A percentile compares a stretch with the other conserved stretches of the same genome.
phyloP scores from a whole-genome alignment of 2,888 invertebrate genomes.

The Sinotaia quadrata region DNA sequence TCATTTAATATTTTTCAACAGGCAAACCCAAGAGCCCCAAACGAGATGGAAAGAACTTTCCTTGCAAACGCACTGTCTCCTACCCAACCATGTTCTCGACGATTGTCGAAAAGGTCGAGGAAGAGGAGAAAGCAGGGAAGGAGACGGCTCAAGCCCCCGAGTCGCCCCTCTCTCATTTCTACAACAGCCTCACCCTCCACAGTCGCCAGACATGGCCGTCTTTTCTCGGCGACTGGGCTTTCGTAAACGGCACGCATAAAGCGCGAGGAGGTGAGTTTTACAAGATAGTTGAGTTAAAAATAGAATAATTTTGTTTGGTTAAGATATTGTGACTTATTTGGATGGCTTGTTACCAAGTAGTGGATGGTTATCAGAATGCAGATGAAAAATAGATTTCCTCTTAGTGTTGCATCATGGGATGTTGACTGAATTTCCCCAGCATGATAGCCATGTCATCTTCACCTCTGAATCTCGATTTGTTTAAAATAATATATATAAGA shows the following conservation, averaged over 20 bases:
- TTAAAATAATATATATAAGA: no score
- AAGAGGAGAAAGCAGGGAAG: conserved; percentile 76
- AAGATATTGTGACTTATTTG: background rate
- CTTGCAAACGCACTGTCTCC: conserved; percentile 43
- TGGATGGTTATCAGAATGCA: no score
- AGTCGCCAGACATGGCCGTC: conserved; percentile 49
- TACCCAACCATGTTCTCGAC: conserved; percentile 53
- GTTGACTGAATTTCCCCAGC: no score
- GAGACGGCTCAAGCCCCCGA: conserved; percentile 46
- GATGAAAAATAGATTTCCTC: no score
- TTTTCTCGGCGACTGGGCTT: conserved; percentile 54
- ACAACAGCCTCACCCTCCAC: conserved; percentile 53
- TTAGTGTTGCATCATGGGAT: no score
- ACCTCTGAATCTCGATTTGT: no score
- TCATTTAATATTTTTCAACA: background rate
- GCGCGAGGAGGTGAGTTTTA: conserved; percentile 23
- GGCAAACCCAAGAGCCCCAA: conserved; percentile 33
- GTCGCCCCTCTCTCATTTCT: conserved; percentile 59
- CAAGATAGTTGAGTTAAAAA: no score
- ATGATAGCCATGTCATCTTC: no score
- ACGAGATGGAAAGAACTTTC: conserved; percentile 29
- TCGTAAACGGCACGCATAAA: conserved; percentile 36
- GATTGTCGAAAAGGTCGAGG: conserved; percentile 49
- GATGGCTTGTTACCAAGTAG: no score
- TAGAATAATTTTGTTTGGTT: background rate